A percentile compares a stretch with the other conserved stretches of the same genome.
Evolutionary conservation across 2,113 vertebrate species (phyloP).

Genomic region (Helogale parvula): DNA sequence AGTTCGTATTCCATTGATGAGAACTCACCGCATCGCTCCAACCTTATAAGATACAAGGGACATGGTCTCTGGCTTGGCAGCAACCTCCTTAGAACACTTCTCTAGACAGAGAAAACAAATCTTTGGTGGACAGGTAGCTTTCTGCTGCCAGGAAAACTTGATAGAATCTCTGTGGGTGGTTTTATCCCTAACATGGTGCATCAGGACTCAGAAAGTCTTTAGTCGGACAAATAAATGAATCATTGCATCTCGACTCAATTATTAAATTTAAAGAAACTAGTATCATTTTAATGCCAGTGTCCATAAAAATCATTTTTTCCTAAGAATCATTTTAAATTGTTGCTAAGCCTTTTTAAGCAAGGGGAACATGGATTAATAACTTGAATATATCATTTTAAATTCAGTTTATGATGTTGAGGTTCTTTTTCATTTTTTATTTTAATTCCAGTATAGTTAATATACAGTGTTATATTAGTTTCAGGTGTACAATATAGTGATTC

Average conservation of each 20-base stretch:
- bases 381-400: conserved; percentile 15
- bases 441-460: background rate
- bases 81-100: background rate
- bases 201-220: background rate
- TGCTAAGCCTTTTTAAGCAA: background rate
- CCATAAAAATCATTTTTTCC: background rate
- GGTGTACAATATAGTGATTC: background rate
- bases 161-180: background rate
- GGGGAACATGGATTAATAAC: background rate
- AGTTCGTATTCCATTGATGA: background rate
- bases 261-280: background rate
- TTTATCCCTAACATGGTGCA: background rate
- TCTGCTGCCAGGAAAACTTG: background rate
- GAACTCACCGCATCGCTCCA: background rate
- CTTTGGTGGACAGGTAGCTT: background rate
- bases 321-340: background rate
- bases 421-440: background rate
- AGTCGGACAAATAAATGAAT: background rate
- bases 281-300: background rate
- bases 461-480: background rate
- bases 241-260: background rate
- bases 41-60: background rate
- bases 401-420: background rate
- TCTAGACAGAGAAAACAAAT: background rate
- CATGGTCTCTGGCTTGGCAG: background rate